A percentile compares a stretch with the other conserved stretches of the same genome.
phyloP scores from a whole-genome alignment of 2,113 vertebrate genomes.

The Apodemus sylvaticus region DNA sequence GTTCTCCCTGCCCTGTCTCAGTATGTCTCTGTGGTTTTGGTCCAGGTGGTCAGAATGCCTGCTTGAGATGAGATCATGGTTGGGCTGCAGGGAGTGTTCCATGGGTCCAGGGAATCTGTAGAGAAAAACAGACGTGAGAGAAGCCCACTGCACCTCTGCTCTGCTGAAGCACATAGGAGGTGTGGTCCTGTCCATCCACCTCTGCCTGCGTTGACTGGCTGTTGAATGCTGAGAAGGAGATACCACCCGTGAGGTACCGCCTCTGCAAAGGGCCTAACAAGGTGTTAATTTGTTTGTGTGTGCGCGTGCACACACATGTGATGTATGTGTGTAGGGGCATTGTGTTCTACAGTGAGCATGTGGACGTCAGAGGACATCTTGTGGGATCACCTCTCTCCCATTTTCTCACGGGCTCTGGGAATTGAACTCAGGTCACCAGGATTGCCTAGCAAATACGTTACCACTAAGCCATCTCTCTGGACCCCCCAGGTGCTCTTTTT shows the following conservation, averaged over 20 bases:
- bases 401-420: neutral
- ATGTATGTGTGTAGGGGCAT: neutral
- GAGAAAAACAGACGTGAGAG: neutral
- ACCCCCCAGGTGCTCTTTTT: neutral
- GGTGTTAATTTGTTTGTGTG: neutral
- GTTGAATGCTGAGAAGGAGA: neutral
- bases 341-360: neutral
- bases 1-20: neutral
- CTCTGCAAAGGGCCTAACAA: neutral
- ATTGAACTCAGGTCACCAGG: neutral
- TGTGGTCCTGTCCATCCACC: too few species aligned
- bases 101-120: neutral
- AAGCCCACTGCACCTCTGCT: neutral
- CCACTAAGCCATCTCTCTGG: neutral
- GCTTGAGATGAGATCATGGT: neutral
- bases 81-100: neutral
- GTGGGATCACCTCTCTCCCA: neutral
- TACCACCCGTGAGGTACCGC: fast-evolving
- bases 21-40: neutral
- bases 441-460: neutral
- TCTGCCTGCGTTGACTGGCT: neutral
- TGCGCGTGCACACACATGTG: neutral
- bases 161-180: neutral
- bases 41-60: neutral
- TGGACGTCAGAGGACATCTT: neutral